Evolutionary conservation across 2,797 vertebrate genomes (phyloP).

Genomic region (Mastacembelus armatus): DNA sequence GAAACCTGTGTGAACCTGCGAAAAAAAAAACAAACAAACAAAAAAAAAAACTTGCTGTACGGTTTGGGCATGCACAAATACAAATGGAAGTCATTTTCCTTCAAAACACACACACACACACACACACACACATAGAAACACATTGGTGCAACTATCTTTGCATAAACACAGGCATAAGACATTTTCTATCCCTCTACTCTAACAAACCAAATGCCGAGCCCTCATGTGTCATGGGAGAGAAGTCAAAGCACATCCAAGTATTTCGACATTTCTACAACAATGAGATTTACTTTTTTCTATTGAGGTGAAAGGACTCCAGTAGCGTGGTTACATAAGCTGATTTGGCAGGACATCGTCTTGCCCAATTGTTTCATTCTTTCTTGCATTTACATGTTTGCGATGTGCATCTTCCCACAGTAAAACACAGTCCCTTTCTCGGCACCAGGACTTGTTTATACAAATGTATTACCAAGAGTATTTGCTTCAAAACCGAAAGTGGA

Average conservation of each 20-base stretch:
- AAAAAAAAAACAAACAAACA: conserved; percentile 29
- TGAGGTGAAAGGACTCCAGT: conserved; percentile 53
- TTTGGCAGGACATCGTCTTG: conserved; percentile 58
- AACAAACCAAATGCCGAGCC: too few species aligned
- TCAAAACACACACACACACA: neutral
- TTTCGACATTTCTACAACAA: conserved; percentile 62
- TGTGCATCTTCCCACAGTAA: conserved; percentile 44
- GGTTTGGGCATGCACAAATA: conserved; percentile 34
- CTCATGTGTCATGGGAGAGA: conserved; percentile 45
- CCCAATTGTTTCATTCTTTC: conserved; percentile 44
- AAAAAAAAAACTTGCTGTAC: too few species aligned
- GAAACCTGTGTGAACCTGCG: conserved; percentile 39
- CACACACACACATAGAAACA: neutral
- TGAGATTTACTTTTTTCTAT: conserved; percentile 50
- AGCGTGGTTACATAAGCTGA: conserved; percentile 56
- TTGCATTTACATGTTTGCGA: conserved; percentile 55
- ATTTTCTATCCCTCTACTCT: too few species aligned
- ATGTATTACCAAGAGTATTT: conserved; percentile 25
- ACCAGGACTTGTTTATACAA: conserved; percentile 33
- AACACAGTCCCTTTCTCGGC: conserved; percentile 44
- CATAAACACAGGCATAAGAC: too few species aligned
- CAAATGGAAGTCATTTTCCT: conserved; percentile 58
- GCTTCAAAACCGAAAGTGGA: conserved; percentile 37
- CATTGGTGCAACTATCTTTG: neutral
- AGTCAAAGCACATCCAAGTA: conserved; percentile 49